phyloP scores from a whole-genome alignment of 1,140 invertebrate species.

The Drosophila asahinai region DNA sequence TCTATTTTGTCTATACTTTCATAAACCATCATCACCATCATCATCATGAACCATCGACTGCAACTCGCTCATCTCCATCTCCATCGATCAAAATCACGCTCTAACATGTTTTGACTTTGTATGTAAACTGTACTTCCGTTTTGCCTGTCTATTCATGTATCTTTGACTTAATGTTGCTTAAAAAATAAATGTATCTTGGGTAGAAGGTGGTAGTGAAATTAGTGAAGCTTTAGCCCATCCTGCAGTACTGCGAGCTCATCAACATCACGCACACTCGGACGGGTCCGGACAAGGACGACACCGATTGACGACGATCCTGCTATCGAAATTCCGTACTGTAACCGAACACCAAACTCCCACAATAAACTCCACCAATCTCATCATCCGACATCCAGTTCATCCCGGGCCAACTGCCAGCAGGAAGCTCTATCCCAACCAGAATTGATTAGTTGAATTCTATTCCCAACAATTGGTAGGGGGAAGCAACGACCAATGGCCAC shows the following conservation, averaged over 20 bases:
- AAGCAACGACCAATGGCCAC: conserved; percentile 85
- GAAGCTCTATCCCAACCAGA: conserved; percentile 84
- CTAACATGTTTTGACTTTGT: conserved; percentile 28
- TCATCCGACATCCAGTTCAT: conserved; percentile 6
- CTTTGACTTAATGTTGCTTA: conserved; percentile 26
- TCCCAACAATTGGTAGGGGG: conserved; percentile 85
- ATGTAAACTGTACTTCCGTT: conserved; percentile 60
- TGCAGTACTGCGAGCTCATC: conserved; percentile 83
- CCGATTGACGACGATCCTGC: conserved; percentile 54
- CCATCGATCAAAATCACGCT: conserved; percentile 42
- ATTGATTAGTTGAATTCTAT: conserved; percentile 86
- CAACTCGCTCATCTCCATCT: conserved; percentile 37
- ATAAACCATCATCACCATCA: conserved; percentile 41
- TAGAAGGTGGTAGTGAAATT: conserved; percentile 85
- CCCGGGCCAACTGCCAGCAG: conserved; percentile 58
- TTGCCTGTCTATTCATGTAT: conserved; percentile 40
- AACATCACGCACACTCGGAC: conserved; percentile 62
- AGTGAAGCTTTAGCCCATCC: conserved; percentile 85
- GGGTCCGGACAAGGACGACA: conserved; percentile 59
- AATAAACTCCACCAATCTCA: conserved; percentile 6
- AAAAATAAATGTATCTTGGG: conserved; percentile 20
- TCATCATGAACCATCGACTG: conserved; percentile 6
- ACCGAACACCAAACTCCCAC: neutral
- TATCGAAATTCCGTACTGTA: conserved; percentile 39
- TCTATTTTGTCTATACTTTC: conserved; percentile 48